A percentile compares a stretch with the other conserved stretches of the same genome.
Evolutionary conservation across 2,888 invertebrate species (phyloP).

Genomic region (Silvanus unidentatus): DNA sequence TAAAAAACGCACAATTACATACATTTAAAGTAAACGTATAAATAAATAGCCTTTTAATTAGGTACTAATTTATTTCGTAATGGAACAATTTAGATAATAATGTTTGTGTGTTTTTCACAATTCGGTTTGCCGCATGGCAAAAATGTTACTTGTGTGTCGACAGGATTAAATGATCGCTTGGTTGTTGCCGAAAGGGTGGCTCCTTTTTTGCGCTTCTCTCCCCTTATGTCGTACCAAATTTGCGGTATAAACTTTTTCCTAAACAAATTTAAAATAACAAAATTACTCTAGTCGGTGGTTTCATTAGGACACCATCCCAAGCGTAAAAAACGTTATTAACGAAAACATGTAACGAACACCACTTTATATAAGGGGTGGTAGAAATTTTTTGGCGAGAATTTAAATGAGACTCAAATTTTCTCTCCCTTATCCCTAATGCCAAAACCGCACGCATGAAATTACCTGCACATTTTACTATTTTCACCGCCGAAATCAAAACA

Average conservation of each 20-base stretch:
- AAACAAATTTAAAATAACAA: slow-evolving; percentile 16
- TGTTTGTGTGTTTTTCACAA: not conserved
- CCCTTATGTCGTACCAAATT: not conserved
- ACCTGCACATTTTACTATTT: not conserved
- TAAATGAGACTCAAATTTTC: slow-evolving; percentile 11
- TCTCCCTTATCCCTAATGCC: too few species aligned
- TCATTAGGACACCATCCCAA: slow-evolving; percentile 20
- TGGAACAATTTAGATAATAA: not conserved
- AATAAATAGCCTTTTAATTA: not conserved
- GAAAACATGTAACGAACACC: slow-evolving; percentile 15
- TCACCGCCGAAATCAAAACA: too few species aligned
- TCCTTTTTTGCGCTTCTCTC: not conserved
- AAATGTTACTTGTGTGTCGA: too few species aligned
- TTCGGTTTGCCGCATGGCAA: too few species aligned
- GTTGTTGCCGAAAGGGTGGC: not conserved
- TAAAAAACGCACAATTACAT: too few species aligned
- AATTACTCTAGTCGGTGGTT: slow-evolving; percentile 16
- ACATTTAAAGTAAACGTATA: too few species aligned
- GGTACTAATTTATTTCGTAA: not conserved
- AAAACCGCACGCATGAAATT: slow-evolving; percentile 4
- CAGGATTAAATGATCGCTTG: not conserved
- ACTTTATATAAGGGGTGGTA: slow-evolving; percentile 8
- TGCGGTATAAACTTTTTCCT: slow-evolving; percentile 13
- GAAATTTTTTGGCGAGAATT: slow-evolving; percentile 10
- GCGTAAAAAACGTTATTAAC: slow-evolving; percentile 23